Base-by-base conservation (phyloP, 2,113 vertebrate species). In the Eulemur macaco region DNA sequence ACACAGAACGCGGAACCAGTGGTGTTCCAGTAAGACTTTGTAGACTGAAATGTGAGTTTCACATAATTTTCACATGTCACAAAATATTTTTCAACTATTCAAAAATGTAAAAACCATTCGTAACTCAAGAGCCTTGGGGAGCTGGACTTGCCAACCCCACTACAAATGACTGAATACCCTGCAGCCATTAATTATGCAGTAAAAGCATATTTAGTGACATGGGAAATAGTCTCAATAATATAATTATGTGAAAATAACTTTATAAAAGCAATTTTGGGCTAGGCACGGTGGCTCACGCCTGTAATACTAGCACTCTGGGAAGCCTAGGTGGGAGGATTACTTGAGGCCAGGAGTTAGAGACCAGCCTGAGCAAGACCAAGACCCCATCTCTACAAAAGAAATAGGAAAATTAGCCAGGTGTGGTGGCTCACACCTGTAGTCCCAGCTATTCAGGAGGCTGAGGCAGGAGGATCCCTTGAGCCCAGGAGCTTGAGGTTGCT, bases 91-190 rank as follows among this genome's bases (percentile, higher is more conserved):
- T 45, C 73, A 90, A 14, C 68, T 47, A 39, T 52, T 69, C 80
- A 76, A 89, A 85, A 92, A n/a, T 8, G 23, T 64, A 69, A 84
- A 91, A 71, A 37, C 14, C 1, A 3, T 86, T 93, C 14, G 25
- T 47, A 71, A 54, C 60, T 92, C 71, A 50, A 10, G 8, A n/a
- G 56, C 37, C 34, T 2, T 34, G 25, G 52, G n/a, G 20, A 82
- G 52, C 50, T 66, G 63, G 31, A 31, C 37, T 78, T 63, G 56
- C 68, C 1, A 11, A 42, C 12, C 58, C 58, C 34, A n/a, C 42
- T 20, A 27, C 23, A 12, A 54, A 3, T 13, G 47, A 58, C 34
- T 7, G 0, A 63, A 66, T 64, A 31, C 66, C 0, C 0, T 13
- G 39, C 18, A 64, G 54, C 74, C 31, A n/a, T 73, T 81, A 29